Percentiles rank a stretch among this genome's conserved stretches.
These are phyloP conservation scores for Shinisaurus crocodilurus DNA, from an alignment of 2,113 vertebrate species.

Conservation along the genomic window DNA sequence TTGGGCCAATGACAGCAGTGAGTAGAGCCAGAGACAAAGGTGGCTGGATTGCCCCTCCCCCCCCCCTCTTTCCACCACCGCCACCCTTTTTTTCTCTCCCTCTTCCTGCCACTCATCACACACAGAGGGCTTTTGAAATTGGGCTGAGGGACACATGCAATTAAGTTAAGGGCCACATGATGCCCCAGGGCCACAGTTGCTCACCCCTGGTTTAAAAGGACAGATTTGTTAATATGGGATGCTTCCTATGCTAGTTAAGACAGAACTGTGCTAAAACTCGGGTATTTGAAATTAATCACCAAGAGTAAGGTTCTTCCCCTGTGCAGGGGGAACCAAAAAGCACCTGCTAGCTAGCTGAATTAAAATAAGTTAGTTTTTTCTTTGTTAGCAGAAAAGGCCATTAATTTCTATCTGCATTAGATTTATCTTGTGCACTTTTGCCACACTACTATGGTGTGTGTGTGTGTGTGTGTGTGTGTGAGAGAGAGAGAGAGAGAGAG, in stretches of 20 bases:
- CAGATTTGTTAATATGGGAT: background rate
- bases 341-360: background rate
- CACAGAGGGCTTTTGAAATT: no score
- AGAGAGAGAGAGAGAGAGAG: no score
- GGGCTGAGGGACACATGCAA: no score
- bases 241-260: background rate
- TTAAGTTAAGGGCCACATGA: no score
- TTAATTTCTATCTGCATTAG: background rate
- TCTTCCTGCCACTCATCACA: no score
- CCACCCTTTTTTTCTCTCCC: no score
- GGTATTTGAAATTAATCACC: background rate
- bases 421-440: background rate
- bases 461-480: background rate
- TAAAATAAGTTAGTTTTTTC: background rate
- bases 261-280: background rate
- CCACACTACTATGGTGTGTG: background rate
- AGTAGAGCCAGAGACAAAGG: no score
- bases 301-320: background rate
- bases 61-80: no score
- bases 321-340: background rate
- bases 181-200: no score
- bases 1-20: no score
- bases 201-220: background rate
- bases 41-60: no score
- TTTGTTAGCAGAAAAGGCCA: background rate